Conservation (phyloP, 2,113 vertebrate species). For the Periophthalmodon schlosseri region DNA sequence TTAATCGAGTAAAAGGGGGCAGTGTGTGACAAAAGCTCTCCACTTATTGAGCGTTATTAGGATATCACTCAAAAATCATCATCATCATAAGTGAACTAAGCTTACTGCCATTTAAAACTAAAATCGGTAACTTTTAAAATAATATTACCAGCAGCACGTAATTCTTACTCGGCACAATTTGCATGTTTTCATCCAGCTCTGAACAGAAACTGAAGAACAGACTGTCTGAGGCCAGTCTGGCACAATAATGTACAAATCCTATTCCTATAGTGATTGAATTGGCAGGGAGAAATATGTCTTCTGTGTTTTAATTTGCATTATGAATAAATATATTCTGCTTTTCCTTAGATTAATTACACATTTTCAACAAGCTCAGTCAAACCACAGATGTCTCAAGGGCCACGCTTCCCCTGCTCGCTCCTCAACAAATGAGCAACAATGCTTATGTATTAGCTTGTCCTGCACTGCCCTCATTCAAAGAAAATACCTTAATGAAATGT, state of each 20-base stretch:
- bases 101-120: background rate
- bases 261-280: background rate
- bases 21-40: too few species aligned
- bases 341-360: constrained; percentile 6
- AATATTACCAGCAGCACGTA: background rate
- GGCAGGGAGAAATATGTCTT: background rate
- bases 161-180: background rate
- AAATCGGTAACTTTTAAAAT: background rate
- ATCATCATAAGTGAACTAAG: too few species aligned
- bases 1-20: too few species aligned
- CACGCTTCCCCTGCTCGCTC: too few species aligned
- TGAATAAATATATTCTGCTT: background rate
- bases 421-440: background rate
- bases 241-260: constrained; percentile 1
- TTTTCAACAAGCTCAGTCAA: constrained; percentile 2
- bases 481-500: background rate
- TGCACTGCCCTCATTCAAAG: background rate
- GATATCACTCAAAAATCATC: too few species aligned
- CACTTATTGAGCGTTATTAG: too few species aligned
- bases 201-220: background rate
- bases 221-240: background rate
- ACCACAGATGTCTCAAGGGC: background rate
- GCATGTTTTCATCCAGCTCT: background rate
- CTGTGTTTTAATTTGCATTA: constrained; percentile 8
- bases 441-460: background rate